phyloP scores from a whole-genome alignment of 2,113 vertebrate species.

The Alexandromys fortis region DNA sequence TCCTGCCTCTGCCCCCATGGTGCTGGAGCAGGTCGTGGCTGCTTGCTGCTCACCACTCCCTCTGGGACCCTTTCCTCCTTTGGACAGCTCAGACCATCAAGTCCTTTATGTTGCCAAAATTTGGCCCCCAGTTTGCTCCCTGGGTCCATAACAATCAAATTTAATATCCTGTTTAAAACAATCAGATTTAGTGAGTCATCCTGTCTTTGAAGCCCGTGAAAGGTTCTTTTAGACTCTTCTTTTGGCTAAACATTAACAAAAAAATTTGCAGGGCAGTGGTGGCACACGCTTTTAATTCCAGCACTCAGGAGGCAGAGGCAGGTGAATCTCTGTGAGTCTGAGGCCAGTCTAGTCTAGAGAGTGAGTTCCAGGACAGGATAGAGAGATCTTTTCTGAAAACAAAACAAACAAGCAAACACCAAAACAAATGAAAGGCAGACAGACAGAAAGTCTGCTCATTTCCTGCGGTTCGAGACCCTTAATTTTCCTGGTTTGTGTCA shows the following conservation, averaged over 20 bases:
- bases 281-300: neutral
- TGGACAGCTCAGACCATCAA: accelerated
- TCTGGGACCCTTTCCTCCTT: neutral
- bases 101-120: neutral
- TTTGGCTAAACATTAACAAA: conserved; percentile 8
- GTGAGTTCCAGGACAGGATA: neutral
- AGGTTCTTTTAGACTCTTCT: neutral
- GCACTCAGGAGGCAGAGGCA: neutral
- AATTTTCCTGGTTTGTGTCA: neutral
- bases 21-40: neutral
- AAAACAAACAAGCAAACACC: neutral
- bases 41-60: neutral
- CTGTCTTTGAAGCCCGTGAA: neutral
- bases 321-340: neutral
- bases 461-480: neutral
- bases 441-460: neutral
- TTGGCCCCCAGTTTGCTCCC: neutral
- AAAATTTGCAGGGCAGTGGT: neutral
- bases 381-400: neutral
- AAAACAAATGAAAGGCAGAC: neutral
- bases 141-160: neutral
- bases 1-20: no score
- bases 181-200: accelerated
- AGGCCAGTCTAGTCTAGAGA: neutral
- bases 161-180: neutral